Evolutionary conservation across 2,888 invertebrate species (phyloP), one percentile per base, ranked within the genome.

Genomic region (Pharmacophagus antenor): DNA sequence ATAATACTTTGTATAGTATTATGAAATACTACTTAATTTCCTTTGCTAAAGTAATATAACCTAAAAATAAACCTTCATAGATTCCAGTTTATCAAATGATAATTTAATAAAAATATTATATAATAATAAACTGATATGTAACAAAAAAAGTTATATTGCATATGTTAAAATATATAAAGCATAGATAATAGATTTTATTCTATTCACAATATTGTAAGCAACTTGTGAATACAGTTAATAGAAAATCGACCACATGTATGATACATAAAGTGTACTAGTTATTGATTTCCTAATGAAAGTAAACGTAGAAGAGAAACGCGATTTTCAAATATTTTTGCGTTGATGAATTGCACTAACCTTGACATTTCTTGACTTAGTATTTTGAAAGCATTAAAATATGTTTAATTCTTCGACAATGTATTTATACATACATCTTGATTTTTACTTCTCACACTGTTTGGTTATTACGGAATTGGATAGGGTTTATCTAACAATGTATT

Each of bases 331-430:
- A 67, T 69, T 64, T 69, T 27, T 70, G 69, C 70, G 68, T 70
- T 65, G 68, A 62, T 59, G 66, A 71, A 65, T 66, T 71, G 70
- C 69, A 71, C 70, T 84, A 83, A 80, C 82, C 85, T 84, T 85
- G 86, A 86, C 86, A 85, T 86, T 85, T 81, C 65, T 69, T 68
- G 63, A 67, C 65, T 65, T 70, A 72, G 73, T 76, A 74, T 79
- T 80, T 72, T 64, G 72, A 37, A 37, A 37, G 37, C 4, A 76
- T 68, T 66, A 68, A 44, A 20, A 8, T n/a, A 20, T 22, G 15
- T 20, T 12, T n/a, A 22, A 22, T 8, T 22, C 20, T 2, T 21
- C 21, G 12, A 37, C 37, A 37, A n/a, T n/a, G 37, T 37, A 37
- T n/a, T 37, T 37, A 37, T n/a, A 15, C 37, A 37, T n/a, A 15